phyloP scores from a whole-genome alignment of 1,140 invertebrate species.

The Manduca sexta region DNA sequence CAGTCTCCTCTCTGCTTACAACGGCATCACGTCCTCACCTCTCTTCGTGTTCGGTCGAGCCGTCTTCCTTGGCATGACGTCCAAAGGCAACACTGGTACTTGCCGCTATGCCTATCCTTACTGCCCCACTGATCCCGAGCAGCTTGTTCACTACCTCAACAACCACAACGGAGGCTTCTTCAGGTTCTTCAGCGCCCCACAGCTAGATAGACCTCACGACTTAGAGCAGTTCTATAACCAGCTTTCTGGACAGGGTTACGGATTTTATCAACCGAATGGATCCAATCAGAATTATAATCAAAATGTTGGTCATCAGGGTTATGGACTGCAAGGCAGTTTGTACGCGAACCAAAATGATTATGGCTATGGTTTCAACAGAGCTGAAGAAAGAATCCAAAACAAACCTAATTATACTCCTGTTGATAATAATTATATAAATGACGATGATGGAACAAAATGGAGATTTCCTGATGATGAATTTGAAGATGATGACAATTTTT shows the following conservation, averaged over 20 bases:
- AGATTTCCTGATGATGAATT: constrained; percentile 28
- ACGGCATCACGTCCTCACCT: constrained; percentile 73
- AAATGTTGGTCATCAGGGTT: neutral
- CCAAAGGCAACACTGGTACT: constrained; percentile 74
- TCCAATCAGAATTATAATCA: constrained; percentile 21
- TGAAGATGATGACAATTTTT: constrained; percentile 6
- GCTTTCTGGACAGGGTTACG: constrained; percentile 34
- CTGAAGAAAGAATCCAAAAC: constrained; percentile 49
- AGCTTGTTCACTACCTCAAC: constrained; percentile 85
- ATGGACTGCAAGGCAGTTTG: too few relatives aligned
- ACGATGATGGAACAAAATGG: constrained; percentile 27
- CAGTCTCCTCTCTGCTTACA: constrained; percentile 59
- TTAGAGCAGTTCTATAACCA: constrained; percentile 54
- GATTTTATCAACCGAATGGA: constrained; percentile 11
- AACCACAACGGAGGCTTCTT: constrained; percentile 91
- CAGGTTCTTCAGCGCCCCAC: constrained; percentile 79
- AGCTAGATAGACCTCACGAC: constrained; percentile 20
- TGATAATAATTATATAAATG: constrained; percentile 4
- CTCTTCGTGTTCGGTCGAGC: constrained; percentile 82
- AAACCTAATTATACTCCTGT: constrained; percentile 22
- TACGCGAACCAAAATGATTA: constrained; percentile 10
- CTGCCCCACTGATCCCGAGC: constrained; percentile 82
- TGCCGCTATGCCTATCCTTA: constrained; percentile 80
- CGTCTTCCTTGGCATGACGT: constrained; percentile 80
- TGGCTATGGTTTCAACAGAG: constrained; percentile 13